Percentiles rank a stretch among this genome's conserved stretches.
phyloP scores from a whole-genome alignment of 1,140 invertebrate genomes.

The Bombyx mori region ASM3026992v2 NC_085131.1:8477001-8477500 shows the following conservation, averaged over 20 bases:
- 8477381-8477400: conserved; percentile 72
- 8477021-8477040: too few species aligned
- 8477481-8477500: conserved; percentile 69
- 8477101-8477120: not conserved
- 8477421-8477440: conserved; percentile 74
- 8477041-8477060: too few species aligned
- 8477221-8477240: conserved; percentile 55
- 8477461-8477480: conserved; percentile 75
- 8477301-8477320: conserved; percentile 45
- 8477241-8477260: conserved; percentile 61
- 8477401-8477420: conserved; percentile 73
- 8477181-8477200: conserved; percentile 63
- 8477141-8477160: conserved; percentile 60
- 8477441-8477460: conserved; percentile 75
- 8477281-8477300: conserved; percentile 52
- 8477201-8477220: conserved; percentile 44
- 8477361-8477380: conserved; percentile 73
- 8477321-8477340: conserved; percentile 75
- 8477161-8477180: conserved; percentile 63
- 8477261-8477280: conserved; percentile 53
- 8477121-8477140: conserved; percentile 57
- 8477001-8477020: too few species aligned
- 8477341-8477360: conserved; percentile 79
- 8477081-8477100: not conserved
- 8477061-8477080: not conserved